phyloP scores from a whole-genome alignment of 2,888 invertebrate species.

The Allolobophora icterica region DNA sequence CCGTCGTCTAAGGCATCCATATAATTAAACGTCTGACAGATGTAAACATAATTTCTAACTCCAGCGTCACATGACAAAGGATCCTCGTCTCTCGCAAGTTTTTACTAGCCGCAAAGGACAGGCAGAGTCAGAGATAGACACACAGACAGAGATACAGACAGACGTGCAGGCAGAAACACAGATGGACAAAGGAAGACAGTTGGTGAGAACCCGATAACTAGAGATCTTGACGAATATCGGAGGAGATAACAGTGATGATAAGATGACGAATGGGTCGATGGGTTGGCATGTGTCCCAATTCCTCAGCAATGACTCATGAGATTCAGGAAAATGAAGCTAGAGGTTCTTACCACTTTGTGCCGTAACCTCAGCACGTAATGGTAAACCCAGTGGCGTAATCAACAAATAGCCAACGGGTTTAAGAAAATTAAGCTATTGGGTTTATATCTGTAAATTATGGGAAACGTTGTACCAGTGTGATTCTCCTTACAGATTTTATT shows the following conservation, averaged over 20 bases:
- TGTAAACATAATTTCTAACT: no score
- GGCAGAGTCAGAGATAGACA: neutral
- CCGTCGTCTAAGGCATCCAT: no score
- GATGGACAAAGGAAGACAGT: neutral
- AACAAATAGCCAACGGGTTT: no score
- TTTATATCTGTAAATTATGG: no score
- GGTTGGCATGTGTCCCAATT: neutral
- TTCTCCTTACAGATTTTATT: no score
- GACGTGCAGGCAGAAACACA: neutral
- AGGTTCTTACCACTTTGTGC: neutral
- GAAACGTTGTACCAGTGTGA: no score
- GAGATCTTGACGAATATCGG: neutral
- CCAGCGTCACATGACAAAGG: no score
- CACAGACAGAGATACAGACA: slow-evolving; percentile 14
- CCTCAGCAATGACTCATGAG: neutral
- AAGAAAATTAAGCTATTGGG: no score
- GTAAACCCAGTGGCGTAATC: no score
- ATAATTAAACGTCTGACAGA: no score
- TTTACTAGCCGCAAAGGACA: neutral
- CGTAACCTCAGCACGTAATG: no score
- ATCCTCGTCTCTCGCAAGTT: no score
- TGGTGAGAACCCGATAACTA: neutral
- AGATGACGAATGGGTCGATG: neutral
- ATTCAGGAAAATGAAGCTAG: neutral
- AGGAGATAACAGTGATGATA: neutral